These are phyloP conservation scores for Helicolenus hilgendorfi DNA, from an alignment of 2,797 vertebrate genomes.

Conservation along the genomic window DNA sequence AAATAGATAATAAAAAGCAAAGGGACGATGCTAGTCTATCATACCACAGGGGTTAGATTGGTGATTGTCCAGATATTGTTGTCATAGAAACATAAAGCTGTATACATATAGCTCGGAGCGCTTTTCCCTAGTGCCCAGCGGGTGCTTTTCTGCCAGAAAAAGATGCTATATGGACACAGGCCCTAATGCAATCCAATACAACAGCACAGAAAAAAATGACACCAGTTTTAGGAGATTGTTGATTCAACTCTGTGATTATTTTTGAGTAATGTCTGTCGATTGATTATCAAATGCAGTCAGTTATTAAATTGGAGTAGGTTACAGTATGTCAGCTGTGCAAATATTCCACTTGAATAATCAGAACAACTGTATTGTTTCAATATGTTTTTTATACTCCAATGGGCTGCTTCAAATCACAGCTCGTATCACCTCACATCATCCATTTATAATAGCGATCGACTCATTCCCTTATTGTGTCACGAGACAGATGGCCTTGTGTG, in stretches of 20 bases:
- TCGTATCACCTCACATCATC: neutral
- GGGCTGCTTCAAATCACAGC: constrained; percentile 12
- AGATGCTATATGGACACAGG: neutral
- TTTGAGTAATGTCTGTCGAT: neutral
- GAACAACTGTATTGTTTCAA: neutral
- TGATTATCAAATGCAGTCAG: neutral
- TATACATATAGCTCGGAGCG: neutral
- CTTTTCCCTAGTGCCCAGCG: neutral
- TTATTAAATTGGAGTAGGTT: neutral
- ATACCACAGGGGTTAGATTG: neutral
- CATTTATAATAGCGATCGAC: constrained; percentile 34
- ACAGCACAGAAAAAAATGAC: neutral
- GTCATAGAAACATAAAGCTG: neutral
- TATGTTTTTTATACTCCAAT: neutral
- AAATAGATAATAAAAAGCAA: neutral
- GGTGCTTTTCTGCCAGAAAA: neutral
- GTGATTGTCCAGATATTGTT: neutral
- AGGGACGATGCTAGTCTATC: neutral
- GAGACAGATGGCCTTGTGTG: constrained; percentile 57
- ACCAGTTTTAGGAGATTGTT: neutral
- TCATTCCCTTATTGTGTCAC: constrained; percentile 35
- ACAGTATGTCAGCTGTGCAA: neutral
- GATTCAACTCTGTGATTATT: neutral
- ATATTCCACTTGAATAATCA: constrained; percentile 10
- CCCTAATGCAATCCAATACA: neutral